These are phyloP conservation scores for Periophthalmodon schlosseri DNA, from an alignment of 2,113 vertebrate genomes.

Conservation along the genomic window DNA sequence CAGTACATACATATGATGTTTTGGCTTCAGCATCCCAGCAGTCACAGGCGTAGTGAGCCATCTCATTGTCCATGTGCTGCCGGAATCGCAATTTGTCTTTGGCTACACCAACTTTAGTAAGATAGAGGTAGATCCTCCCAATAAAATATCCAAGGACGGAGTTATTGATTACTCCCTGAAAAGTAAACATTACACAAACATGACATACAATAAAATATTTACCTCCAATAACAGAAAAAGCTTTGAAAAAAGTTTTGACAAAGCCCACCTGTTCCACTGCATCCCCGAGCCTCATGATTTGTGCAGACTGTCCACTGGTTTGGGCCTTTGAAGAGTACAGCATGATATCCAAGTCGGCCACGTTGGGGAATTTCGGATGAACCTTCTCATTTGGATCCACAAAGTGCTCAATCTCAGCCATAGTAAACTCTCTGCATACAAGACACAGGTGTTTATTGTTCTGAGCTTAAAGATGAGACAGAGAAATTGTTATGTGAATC, in stretches of 20 bases:
- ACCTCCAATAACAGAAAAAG: too few species aligned
- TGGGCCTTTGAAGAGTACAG: slow-evolving; percentile 96
- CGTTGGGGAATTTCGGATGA: slow-evolving; percentile 89
- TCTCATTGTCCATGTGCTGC: slow-evolving; percentile 99
- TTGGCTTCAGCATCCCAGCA: slow-evolving; percentile 99
- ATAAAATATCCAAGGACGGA: slow-evolving; percentile 98
- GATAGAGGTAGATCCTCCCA: slow-evolving; percentile 98
- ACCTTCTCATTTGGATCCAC: slow-evolving; percentile 94
- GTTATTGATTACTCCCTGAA: slow-evolving; percentile 95
- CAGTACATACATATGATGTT: slow-evolving; percentile 89
- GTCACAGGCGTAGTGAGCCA: slow-evolving; percentile 99
- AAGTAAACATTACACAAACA: background rate
- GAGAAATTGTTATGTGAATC: background rate
- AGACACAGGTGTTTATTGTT: background rate
- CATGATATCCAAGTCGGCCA: slow-evolving; percentile 86
- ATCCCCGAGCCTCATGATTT: slow-evolving; percentile 88
- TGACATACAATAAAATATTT: background rate
- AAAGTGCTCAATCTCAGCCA: slow-evolving; percentile 99
- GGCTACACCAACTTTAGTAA: slow-evolving; percentile 90
- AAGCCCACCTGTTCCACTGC: slow-evolving; percentile 90
- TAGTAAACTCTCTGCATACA: slow-evolving; percentile 91
- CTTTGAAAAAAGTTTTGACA: background rate
- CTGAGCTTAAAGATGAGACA: background rate
- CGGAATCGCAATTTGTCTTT: slow-evolving; percentile 97
- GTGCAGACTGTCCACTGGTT: slow-evolving; percentile 94